Evolutionary conservation across 1,140 invertebrate genomes (phyloP), one percentile per base, ranked within the genome.

Genomic region (Camponotus pennsylvanicus): DNA sequence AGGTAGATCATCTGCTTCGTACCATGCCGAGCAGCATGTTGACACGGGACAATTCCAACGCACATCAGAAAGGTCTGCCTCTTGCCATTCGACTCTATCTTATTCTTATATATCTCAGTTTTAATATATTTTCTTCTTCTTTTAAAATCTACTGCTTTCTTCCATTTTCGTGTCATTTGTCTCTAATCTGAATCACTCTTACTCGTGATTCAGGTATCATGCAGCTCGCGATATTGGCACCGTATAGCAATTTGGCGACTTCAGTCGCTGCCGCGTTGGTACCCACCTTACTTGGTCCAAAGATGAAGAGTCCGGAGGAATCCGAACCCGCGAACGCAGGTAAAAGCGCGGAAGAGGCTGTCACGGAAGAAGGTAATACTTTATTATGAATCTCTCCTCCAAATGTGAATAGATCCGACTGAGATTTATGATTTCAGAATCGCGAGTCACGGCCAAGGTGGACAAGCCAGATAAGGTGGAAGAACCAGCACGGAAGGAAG

Each of bases 181-280:
- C 34, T 13, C 15, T 18, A 70, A 9, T 3, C 8, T 57, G 21
- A 21, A 57, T 57, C 8, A 5, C 0, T 27, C 18, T 78, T 52
- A 21, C 13, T 84, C 52, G 32, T 70, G 55, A 83, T 55, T 86
- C 11, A 96, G 96, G 96, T 83, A 96, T 96, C 85, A 95, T 96
- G 94, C 96, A 96, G 92, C 92, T 96, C 66, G 95, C 96, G 27
- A 95, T 96, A 92, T 92, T 96, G 86, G 96, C 96, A 32, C 96
- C 96, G 52, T 96, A 96, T 88, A 96, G 95, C 91, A 96, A 96
- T 91, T 93, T 96, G 78, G 96, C 96, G 13, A 95, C 95, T 3
- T 96, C 96, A 0, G 95, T 96, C 57, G 95, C 96, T 11, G 95
- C 96, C 15, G 96, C 96, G 4, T 91, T 96, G 0, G 95, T 96